Evolutionary conservation across 2,113 vertebrate species (phyloP), one percentile per base, ranked within the genome.

Genomic region (Pycnonotus jocosus): DNA sequence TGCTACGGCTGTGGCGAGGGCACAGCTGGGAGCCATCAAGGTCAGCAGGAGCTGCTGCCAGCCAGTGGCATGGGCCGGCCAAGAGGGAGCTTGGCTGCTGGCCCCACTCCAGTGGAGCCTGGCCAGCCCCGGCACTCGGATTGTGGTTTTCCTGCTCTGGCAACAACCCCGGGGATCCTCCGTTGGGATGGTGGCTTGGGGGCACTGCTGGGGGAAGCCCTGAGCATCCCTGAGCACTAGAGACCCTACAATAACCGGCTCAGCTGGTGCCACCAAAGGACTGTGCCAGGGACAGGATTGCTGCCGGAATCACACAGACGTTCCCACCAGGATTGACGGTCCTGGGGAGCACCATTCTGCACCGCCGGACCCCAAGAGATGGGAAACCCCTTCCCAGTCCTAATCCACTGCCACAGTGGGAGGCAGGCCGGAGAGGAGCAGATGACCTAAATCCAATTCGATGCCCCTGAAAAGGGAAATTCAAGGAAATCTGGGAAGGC

Each of bases 111-210:
- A 3, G 92, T 85, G 91, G 95, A 91, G 84, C 84, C 25, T 2
- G 10, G 87, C 92, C 96, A 95, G 93, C 74, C 74, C 86, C 69
- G 19, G 62, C 73, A 8, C 80, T 79, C 35, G 3, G 16, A 53
- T 42, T 72, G 93, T 33, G 95, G 96, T 95, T 96, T 95, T 86
- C 92, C 87, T 96, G 64, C 54, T 44, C 85, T 93, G 92, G 89
- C 87, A 87, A 30, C 35, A 18, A 8, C 56, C 33, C 53, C 33
- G 3, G 60, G 79, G 79, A 95, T 91, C 45, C 87, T 91, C 90
- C 1, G 0, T 1, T 2, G 13, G 88, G 91, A 60, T 3, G 35
- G 25, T 1, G 18, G 53, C 35, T 10, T 47, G 47, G 48, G 80
- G 93, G 57, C 48, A 82, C 76, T 0, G 2, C 9, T 0, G 4